Evolutionary conservation across 64 coral and sea anemone genomes (phyloP).

Genomic region (Acropora tenuis): DNA sequence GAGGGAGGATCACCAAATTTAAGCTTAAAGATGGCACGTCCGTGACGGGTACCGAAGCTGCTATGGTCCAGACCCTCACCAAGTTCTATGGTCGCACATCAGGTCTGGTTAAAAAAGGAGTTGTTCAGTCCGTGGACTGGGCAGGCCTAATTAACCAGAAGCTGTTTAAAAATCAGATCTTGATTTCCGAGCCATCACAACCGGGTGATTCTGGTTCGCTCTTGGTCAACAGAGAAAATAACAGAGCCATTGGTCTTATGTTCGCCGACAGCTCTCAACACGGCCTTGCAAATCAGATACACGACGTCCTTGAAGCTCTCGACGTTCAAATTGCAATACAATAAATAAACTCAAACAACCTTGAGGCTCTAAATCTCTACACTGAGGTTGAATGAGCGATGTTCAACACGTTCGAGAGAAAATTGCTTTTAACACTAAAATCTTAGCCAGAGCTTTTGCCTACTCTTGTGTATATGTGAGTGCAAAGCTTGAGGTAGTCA

Average conservation of each 20-base stretch:
- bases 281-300: slow-evolving; percentile 29
- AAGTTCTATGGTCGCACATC: slow-evolving; percentile 42
- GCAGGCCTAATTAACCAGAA: slow-evolving; percentile 5
- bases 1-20: slow-evolving; percentile 5
- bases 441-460: too few relatives aligned
- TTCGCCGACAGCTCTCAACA: not conserved
- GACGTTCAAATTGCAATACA: slow-evolving; percentile 37
- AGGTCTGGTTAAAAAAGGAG: slow-evolving; percentile 8
- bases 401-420: too few relatives aligned
- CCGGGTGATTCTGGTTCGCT: slow-evolving; percentile 50
- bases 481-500: too few relatives aligned
- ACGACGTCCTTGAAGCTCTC: slow-evolving; percentile 8
- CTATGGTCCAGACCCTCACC: slow-evolving; percentile 15
- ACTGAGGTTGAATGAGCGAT: too few relatives aligned
- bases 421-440: too few relatives aligned
- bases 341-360: not conserved
- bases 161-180: slow-evolving; percentile 29
- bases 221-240: slow-evolving; percentile 39
- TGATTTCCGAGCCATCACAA: slow-evolving; percentile 15
- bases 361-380: too few relatives aligned
- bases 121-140: slow-evolving; percentile 28
- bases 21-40: slow-evolving; percentile 30
- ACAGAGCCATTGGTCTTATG: slow-evolving; percentile 44
- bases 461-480: too few relatives aligned
- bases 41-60: slow-evolving; percentile 16